Percentiles rank a stretch among this genome's conserved stretches.
Evolutionary conservation across 2,888 invertebrate species (phyloP).

Genomic region (Aricia artaxerxes): DNA sequence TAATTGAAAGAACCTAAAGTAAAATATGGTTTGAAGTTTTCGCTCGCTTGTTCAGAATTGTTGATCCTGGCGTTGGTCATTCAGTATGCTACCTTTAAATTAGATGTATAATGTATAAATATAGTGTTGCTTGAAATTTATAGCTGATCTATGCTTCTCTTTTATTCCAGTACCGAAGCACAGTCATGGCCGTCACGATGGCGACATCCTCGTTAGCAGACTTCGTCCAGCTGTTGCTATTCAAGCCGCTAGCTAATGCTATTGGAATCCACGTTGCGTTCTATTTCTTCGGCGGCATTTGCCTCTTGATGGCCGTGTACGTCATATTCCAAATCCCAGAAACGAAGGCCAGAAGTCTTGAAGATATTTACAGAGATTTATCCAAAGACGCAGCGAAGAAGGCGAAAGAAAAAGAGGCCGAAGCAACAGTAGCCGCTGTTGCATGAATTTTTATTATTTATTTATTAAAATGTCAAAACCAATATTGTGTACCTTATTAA

Average conservation of each 20-base stretch:
- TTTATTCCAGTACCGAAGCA: slow-evolving; percentile 61
- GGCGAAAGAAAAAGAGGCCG: slow-evolving; percentile 1
- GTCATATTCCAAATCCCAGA: slow-evolving; percentile 58
- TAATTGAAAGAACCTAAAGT: too few relatives aligned
- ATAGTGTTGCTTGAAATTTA: neutral
- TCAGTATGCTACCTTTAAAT: too few relatives aligned
- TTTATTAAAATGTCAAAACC: neutral
- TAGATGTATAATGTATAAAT: too few relatives aligned
- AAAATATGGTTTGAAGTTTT: too few relatives aligned
- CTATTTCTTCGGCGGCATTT: slow-evolving; percentile 59
- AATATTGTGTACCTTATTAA: neutral
- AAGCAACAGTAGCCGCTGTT: slow-evolving; percentile 1
- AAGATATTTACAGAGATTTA: slow-evolving; percentile 60
- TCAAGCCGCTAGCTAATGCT: slow-evolving; percentile 57
- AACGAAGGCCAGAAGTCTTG: slow-evolving; percentile 55
- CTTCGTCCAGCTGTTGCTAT: slow-evolving; percentile 63
- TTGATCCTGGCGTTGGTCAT: too few relatives aligned
- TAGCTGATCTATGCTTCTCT: neutral
- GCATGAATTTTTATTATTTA: slow-evolving; percentile 7
- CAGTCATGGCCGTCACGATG: slow-evolving; percentile 63
- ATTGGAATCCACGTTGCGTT: slow-evolving; percentile 60
- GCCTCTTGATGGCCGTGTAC: slow-evolving; percentile 53
- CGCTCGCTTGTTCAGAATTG: too few relatives aligned
- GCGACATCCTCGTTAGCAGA: slow-evolving; percentile 52
- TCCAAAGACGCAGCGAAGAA: slow-evolving; percentile 3